phyloP scores from a whole-genome alignment of 2,888 invertebrate species.

The Hypsopygia costalis region DNA sequence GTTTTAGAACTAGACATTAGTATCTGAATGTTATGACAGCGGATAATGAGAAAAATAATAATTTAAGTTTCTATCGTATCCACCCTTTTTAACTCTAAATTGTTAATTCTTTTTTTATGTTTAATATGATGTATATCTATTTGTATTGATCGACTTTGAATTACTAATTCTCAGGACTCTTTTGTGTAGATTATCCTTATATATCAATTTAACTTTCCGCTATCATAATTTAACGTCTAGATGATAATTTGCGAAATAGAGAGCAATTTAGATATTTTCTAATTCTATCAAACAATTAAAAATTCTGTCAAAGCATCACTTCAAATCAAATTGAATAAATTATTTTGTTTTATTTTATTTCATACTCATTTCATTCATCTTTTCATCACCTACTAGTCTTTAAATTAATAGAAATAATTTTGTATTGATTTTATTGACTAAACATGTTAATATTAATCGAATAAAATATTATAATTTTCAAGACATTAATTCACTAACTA shows the following conservation, averaged over 20 bases:
- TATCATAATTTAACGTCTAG: constrained; percentile 31
- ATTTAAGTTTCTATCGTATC: too few species aligned
- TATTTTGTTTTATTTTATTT: constrained; percentile 26
- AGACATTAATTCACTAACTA: constrained; percentile 46
- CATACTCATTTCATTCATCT: constrained; percentile 38
- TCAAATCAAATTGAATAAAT: constrained; percentile 34
- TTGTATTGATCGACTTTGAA: too few species aligned
- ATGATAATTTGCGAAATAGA: constrained; percentile 36
- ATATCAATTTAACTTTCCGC: constrained; percentile 25
- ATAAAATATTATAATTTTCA: constrained; percentile 21
- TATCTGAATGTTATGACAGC: constrained; percentile 36
- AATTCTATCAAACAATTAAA: constrained; percentile 28
- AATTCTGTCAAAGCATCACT: constrained; percentile 61
- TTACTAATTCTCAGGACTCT: too few species aligned
- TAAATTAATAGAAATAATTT: too few species aligned
- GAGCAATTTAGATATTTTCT: constrained; percentile 36
- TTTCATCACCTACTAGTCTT: constrained; percentile 24
- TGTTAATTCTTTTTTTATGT: too few species aligned
- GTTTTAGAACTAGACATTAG: constrained; percentile 63
- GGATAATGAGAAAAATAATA: constrained; percentile 23
- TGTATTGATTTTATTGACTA: constrained; percentile 11
- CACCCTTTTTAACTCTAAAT: too few species aligned
- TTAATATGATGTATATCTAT: too few species aligned
- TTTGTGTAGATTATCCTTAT: too few species aligned
- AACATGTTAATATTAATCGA: constrained; percentile 14